phyloP scores from a whole-genome alignment of 1,140 invertebrate species.

The Heliconius eleuchia region DNA sequence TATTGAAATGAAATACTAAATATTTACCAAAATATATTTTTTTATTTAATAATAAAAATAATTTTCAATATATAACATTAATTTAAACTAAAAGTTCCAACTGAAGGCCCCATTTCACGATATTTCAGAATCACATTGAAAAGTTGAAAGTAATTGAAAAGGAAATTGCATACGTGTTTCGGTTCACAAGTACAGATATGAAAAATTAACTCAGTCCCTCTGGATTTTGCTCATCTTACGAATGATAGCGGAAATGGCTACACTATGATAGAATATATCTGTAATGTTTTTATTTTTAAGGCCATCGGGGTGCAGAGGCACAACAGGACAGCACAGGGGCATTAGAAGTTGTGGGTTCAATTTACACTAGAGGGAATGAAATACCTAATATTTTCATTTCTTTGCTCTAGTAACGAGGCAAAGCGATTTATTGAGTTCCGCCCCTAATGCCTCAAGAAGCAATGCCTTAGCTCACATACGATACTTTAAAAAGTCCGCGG shows the following conservation, averaged over 20 bases:
- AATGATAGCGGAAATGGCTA: slow-evolving; percentile 23
- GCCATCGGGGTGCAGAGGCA: no score
- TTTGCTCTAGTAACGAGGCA: no score
- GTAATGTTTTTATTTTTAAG: background rate
- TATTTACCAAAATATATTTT: background rate
- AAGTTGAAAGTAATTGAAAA: slow-evolving; percentile 38
- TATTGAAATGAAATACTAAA: background rate
- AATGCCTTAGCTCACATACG: no score
- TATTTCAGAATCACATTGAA: slow-evolving; percentile 22
- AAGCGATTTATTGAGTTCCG: no score
- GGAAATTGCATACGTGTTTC: slow-evolving; percentile 37
- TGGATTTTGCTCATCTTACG: slow-evolving; percentile 21
- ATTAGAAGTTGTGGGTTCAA: background rate
- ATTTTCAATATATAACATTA: slow-evolving; percentile 1
- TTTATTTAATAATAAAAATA: background rate
- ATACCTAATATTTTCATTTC: no score
- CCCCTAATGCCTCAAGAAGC: no score
- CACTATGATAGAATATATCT: background rate
- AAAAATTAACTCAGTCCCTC: slow-evolving; percentile 26
- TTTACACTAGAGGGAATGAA: no score
- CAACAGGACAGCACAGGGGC: no score
- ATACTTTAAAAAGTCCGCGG: no score
- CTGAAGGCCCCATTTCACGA: background rate
- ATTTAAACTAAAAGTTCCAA: background rate
- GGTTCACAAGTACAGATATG: slow-evolving; percentile 30